Base-by-base conservation (phyloP, 2,113 vertebrate species). In the Hypanus sabinus region DNA sequence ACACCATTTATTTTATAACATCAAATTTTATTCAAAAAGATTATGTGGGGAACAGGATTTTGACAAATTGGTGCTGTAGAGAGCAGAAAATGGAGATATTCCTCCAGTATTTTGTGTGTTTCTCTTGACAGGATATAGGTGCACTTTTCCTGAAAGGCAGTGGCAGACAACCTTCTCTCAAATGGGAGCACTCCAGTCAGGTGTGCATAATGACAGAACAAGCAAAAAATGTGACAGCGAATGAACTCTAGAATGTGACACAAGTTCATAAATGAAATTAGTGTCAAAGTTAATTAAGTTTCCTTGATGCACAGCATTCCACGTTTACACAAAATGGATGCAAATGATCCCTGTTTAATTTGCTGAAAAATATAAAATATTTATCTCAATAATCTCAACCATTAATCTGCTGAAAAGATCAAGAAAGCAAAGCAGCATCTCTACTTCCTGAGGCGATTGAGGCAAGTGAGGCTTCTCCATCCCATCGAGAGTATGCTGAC, bases 121-220 rank as follows among this genome's bases (percentile, higher is more conserved):
- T 1, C 46, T 46, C 46, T n/a, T n/a, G 4, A 1, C 46, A 20
- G 46, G n/a, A 5, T 62, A 16, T 11, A 5, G 18, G 16, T 36
- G 87, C 9, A 68, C 55, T 65, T 62, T 30, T 91, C 36, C 46
- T 91, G 87, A 91, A 91, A 62, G 57, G 68, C 62, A 87, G 55
- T 3, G 62, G 81, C 46, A 85, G 46, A 57, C 57, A 10, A 24
- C 22, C 22, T 5, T 85, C 38, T 3, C 22, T 55, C 27, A 57
- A 60, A 57, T 12, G 57, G 10, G n/a, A 33, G 46, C 33, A n/a
- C n/a, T 62, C 33, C 30, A 91, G 60, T 27, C 30, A 91, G 60
- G 87, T 68, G 87, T 65, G 60, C 30, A 68, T 62, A 91, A 91
- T 60, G 87, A 91, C 87, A 91, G 87, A 46, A 91, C 60, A 36